Conservation (phyloP, 2,797 vertebrate species). For the Macropodus opercularis region DNA sequence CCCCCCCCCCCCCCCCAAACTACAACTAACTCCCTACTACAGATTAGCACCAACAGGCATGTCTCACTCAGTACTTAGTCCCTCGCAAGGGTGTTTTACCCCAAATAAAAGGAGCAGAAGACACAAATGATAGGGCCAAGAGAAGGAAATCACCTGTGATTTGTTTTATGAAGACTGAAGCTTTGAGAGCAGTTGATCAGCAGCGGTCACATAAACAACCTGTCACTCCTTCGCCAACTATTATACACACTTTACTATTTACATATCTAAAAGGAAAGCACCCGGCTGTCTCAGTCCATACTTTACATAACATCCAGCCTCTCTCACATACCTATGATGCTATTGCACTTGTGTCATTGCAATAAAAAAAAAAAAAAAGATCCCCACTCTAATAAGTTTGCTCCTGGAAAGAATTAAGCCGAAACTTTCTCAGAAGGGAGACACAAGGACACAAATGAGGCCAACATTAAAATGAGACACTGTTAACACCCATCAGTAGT, state of each 20-base stretch:
- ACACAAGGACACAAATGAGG: neutral
- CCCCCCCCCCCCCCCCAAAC: too few relatives aligned
- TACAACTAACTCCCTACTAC: conserved; percentile 39
- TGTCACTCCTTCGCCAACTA: neutral
- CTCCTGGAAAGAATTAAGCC: neutral
- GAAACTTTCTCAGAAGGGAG: neutral
- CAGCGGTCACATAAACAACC: neutral
- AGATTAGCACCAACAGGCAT: conserved; percentile 21
- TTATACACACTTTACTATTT: conserved; percentile 21
- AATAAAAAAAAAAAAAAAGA: conserved; percentile 45
- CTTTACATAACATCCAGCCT: conserved; percentile 48
- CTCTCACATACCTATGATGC: conserved; percentile 59
- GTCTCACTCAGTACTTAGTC: conserved; percentile 42
- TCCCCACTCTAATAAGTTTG: conserved; percentile 18
- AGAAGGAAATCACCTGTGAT: conserved; percentile 22
- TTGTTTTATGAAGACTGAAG: conserved; percentile 27
- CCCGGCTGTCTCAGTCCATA: conserved; percentile 36
- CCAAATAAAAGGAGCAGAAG: conserved; percentile 12
- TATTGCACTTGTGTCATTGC: conserved; percentile 49
- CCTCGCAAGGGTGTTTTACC: neutral
- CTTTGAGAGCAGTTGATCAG: neutral
- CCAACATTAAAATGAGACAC: neutral
- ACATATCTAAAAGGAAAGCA: conserved; percentile 28
- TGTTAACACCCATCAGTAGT: neutral
- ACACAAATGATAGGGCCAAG: conserved; percentile 2